Percentiles rank a stretch among this genome's conserved stretches.
Conservation (phyloP, 1,140 invertebrate species). For the Cotesia vestalis region DNA sequence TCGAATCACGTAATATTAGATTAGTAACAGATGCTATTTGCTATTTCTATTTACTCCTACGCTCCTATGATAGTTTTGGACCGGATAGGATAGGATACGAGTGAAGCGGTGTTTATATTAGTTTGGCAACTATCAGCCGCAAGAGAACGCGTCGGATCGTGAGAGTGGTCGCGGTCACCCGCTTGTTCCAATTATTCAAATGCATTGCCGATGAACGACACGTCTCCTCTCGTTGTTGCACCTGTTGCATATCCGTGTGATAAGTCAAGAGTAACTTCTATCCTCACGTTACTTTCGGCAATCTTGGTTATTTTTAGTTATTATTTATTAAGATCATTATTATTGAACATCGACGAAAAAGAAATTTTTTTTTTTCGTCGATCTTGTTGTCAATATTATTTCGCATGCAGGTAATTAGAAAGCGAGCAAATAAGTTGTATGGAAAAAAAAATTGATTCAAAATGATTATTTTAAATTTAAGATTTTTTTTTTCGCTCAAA, state of each 20-base stretch:
- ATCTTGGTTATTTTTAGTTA: no score
- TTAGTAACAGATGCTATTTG: background rate
- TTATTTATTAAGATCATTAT: no score
- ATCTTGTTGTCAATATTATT: no score
- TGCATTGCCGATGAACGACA: constrained; percentile 44
- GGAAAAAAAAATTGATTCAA: no score
- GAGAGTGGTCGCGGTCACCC: constrained; percentile 37
- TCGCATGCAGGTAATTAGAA: no score
- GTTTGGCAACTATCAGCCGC: constrained; percentile 34
- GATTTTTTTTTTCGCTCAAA: no score
- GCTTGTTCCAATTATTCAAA: constrained; percentile 61
- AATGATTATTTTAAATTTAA: no score
- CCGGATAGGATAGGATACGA: background rate
- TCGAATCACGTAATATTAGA: background rate
- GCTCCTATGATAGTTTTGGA: background rate
- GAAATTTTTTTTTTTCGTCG: no score
- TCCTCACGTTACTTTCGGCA: background rate
- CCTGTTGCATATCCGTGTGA: constrained; percentile 53
- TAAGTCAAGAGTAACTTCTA: background rate
- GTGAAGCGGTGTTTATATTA: constrained; percentile 21
- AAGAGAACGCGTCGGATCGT: constrained; percentile 38
- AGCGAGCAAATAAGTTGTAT: no score
- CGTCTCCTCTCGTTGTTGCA: constrained; percentile 45
- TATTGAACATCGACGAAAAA: no score
- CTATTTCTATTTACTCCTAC: background rate